phyloP scores from a whole-genome alignment of 2,113 vertebrate genomes.

The Pachyramphus minor region DNA sequence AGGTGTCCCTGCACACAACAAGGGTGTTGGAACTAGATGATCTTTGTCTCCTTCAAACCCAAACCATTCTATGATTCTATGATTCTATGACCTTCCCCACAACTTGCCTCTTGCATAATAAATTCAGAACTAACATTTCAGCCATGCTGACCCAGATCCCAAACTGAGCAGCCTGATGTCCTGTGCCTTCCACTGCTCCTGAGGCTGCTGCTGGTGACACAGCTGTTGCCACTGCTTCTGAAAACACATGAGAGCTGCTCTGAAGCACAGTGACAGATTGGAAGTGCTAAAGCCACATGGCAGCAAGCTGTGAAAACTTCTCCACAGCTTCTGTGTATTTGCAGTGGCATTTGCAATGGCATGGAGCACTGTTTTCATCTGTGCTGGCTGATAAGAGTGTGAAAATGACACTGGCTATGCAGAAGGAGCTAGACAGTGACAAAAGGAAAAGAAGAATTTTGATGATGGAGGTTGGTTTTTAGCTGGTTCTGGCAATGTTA shows the following conservation, averaged over 20 bases:
- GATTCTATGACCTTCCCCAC: background rate
- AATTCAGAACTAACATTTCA: background rate
- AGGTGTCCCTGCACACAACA: background rate
- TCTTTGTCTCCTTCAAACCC: background rate
- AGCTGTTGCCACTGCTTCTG: background rate
- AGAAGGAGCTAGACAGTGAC: background rate
- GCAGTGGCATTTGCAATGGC: conserved; percentile 1
- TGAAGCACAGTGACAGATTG: background rate
- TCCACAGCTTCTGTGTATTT: conserved; percentile 14
- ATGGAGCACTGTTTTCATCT: background rate
- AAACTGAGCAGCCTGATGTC: background rate
- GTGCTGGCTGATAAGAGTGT: background rate
- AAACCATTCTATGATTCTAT: background rate
- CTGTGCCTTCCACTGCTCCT: background rate
- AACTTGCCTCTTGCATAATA: background rate
- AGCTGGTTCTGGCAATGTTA: background rate
- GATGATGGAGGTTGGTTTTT: background rate
- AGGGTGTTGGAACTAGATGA: background rate
- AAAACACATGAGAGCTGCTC: background rate
- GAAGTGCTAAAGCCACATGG: conserved; percentile 7
- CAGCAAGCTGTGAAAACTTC: conserved; percentile 35
- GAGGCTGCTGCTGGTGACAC: background rate
- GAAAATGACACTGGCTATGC: background rate
- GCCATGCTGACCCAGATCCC: background rate
- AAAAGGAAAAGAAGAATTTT: background rate